Conservation (phyloP, 2,113 vertebrate genomes). For the Pygoscelis antarcticus region DNA sequence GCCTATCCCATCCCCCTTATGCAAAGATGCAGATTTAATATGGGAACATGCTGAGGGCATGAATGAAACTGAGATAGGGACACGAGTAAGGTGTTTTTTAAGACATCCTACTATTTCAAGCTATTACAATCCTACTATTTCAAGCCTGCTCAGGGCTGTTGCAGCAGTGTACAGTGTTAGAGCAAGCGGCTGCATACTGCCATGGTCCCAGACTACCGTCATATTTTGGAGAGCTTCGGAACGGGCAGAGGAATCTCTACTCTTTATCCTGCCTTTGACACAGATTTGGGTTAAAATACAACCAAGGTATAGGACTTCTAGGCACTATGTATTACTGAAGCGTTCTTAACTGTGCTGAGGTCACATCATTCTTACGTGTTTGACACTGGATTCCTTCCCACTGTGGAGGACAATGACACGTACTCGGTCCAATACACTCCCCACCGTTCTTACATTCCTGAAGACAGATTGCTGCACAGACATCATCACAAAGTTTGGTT, state of each 20-base stretch:
- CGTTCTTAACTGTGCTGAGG: background rate
- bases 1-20: background rate
- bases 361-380: constrained; percentile 78
- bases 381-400: constrained; percentile 90
- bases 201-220: too few relatives aligned
- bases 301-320: background rate
- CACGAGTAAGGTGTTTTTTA: background rate
- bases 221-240: background rate
- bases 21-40: background rate
- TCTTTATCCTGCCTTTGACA: background rate
- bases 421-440: constrained; percentile 84
- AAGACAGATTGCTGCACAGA: constrained; percentile 83
- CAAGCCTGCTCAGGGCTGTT: background rate
- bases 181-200: background rate
- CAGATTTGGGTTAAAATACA: background rate
- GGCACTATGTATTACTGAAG: background rate
- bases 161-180: background rate
- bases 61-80: background rate
- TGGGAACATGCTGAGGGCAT: background rate
- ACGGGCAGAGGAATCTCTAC: background rate
- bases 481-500: constrained; percentile 4
- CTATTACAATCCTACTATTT: background rate
- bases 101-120: background rate
- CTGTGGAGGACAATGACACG: constrained; percentile 80
- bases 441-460: constrained; percentile 89